Evolutionary conservation across 2,888 invertebrate genomes (phyloP).

Genomic region (Drosophila anceps): DNA sequence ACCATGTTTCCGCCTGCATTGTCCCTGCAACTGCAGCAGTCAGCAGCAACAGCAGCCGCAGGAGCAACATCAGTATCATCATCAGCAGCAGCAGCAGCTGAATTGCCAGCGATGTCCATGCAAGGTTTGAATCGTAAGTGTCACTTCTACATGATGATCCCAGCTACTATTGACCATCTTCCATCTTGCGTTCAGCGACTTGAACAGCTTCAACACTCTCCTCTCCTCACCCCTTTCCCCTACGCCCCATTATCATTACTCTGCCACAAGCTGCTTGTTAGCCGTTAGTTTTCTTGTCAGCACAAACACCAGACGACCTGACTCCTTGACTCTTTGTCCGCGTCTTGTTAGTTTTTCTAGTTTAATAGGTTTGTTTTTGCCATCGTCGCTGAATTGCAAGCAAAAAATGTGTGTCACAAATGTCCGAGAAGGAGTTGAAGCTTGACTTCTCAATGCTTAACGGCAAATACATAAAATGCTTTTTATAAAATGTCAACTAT

Average conservation of each 20-base stretch:
- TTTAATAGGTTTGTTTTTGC: slow-evolving; percentile 75
- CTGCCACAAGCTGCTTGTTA: slow-evolving; percentile 53
- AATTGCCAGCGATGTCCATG: slow-evolving; percentile 80
- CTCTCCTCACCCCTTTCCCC: neutral
- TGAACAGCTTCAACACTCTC: neutral
- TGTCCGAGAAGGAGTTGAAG: neutral
- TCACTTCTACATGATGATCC: slow-evolving; percentile 59
- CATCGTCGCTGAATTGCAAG: slow-evolving; percentile 35
- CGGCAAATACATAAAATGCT: slow-evolving; percentile 6
- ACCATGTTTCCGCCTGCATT: slow-evolving; percentile 82
- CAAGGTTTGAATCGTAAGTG: slow-evolving; percentile 84
- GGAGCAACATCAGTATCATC: neutral
- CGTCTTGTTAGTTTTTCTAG: slow-evolving; percentile 27
- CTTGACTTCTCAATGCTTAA: slow-evolving; percentile 1
- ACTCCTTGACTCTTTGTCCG: slow-evolving; percentile 17
- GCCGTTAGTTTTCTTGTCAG: slow-evolving; percentile 58
- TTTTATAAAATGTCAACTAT: slow-evolving; percentile 8
- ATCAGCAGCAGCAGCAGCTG: slow-evolving; percentile 23
- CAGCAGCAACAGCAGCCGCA: neutral
- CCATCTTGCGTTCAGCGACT: slow-evolving; percentile 3
- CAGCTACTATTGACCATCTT: slow-evolving; percentile 3
- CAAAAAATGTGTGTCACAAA: slow-evolving; percentile 31
- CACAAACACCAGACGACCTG: slow-evolving; percentile 24
- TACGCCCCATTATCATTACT: slow-evolving; percentile 32
- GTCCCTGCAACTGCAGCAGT: slow-evolving; percentile 54